Evolutionary conservation across 2,113 vertebrate species (phyloP).

Genomic region (Isichthys henryi): DNA sequence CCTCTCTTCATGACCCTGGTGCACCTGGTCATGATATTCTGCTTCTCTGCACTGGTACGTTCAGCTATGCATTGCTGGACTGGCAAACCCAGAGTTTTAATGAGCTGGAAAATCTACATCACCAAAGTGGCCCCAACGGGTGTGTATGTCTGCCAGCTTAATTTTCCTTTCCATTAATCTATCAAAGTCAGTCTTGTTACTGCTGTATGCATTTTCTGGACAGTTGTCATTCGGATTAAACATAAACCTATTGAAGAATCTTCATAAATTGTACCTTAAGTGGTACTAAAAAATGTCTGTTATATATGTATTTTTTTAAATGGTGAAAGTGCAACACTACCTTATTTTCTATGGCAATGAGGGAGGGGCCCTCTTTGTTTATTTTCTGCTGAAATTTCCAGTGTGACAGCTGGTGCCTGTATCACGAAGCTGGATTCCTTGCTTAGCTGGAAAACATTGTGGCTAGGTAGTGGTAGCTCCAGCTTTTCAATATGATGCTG

Average conservation of each 20-base stretch:
- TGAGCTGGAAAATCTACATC: constrained; percentile 77
- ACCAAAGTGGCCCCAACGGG: constrained; percentile 78
- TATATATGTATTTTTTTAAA: neutral
- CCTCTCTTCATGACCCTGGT: constrained; percentile 88
- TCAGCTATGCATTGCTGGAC: constrained; percentile 57
- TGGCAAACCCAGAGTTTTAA: constrained; percentile 63
- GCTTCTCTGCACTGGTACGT: constrained; percentile 66
- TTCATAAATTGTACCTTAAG: neutral
- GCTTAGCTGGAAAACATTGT: neutral
- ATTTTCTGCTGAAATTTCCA: neutral
- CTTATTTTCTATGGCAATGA: neutral
- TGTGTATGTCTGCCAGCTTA: constrained; percentile 27
- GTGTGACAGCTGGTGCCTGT: neutral
- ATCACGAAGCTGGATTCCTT: neutral
- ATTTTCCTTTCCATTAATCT: neutral
- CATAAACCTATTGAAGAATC: neutral
- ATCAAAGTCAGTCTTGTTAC: neutral
- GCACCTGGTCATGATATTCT: constrained; percentile 77
- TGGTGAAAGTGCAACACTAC: neutral
- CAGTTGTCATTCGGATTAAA: neutral
- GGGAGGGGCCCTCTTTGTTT: neutral
- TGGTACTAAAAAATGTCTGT: neutral
- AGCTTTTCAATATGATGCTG: neutral
- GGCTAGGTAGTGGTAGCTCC: neutral
- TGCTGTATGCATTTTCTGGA: neutral